phyloP scores from a whole-genome alignment of 2,888 invertebrate species.

The Protonemura montana region DNA sequence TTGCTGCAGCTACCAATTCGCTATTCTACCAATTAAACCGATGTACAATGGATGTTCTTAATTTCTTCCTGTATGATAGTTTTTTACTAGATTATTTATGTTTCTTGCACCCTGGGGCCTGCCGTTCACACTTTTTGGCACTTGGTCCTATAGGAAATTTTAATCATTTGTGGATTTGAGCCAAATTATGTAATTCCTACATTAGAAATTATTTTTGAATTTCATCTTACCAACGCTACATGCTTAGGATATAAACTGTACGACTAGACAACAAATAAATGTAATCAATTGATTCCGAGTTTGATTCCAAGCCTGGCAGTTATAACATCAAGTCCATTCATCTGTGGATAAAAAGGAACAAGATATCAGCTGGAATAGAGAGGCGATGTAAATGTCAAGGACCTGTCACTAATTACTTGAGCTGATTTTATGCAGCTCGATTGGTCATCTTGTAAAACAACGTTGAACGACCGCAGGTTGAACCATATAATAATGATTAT shows the following conservation, averaged over 20 bases:
- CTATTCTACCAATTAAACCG: neutral
- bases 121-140: neutral
- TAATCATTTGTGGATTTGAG: neutral
- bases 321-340: too few species aligned
- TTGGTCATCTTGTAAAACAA: too few species aligned
- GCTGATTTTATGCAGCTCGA: too few species aligned
- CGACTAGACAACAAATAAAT: neutral
- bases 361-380: too few species aligned
- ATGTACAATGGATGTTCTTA: neutral
- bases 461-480: too few species aligned
- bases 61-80: neutral
- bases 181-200: neutral
- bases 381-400: too few species aligned
- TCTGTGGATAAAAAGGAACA: too few species aligned
- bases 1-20: neutral
- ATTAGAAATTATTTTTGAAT: slow-evolving; percentile 1
- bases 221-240: neutral
- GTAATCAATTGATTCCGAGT: neutral
- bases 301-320: too few species aligned
- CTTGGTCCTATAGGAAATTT: neutral
- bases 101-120: neutral
- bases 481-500: too few species aligned
- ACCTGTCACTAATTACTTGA: too few species aligned
- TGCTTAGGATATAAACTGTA: too few species aligned
- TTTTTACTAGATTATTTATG: neutral